Conservation (phyloP, 2,797 vertebrate species). For the Alexandromys oeconomus region DNA sequence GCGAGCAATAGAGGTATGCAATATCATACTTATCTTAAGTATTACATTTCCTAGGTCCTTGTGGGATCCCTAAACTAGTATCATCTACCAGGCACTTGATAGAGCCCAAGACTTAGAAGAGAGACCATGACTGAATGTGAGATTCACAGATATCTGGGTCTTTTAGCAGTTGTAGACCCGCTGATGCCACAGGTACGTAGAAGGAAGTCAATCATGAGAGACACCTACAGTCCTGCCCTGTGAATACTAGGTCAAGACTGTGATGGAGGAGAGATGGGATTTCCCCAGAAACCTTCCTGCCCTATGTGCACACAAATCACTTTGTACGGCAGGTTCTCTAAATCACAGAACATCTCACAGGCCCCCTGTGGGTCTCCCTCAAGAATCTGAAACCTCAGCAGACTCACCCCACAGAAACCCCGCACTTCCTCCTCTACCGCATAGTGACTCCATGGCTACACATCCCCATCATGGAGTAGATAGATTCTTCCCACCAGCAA, state of each 20-base stretch:
- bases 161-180: too few species aligned
- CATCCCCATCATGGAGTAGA: too few species aligned
- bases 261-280: too few species aligned
- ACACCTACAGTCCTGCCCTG: neutral
- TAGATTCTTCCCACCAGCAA: neutral
- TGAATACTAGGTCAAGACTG: accelerated
- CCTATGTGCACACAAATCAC: neutral
- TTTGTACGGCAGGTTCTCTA: neutral
- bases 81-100: neutral
- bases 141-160: neutral
- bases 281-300: neutral
- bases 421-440: neutral
- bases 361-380: neutral
- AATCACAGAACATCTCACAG: neutral
- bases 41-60: neutral
- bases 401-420: neutral
- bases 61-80: neutral
- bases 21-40: neutral
- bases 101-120: neutral
- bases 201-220: neutral
- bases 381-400: neutral
- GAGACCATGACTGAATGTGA: neutral
- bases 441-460: too few species aligned
- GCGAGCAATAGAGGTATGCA: neutral
- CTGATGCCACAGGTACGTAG: neutral